Conservation (phyloP, 2,888 invertebrate genomes). For the Thecocarcelia acutangulata region DNA sequence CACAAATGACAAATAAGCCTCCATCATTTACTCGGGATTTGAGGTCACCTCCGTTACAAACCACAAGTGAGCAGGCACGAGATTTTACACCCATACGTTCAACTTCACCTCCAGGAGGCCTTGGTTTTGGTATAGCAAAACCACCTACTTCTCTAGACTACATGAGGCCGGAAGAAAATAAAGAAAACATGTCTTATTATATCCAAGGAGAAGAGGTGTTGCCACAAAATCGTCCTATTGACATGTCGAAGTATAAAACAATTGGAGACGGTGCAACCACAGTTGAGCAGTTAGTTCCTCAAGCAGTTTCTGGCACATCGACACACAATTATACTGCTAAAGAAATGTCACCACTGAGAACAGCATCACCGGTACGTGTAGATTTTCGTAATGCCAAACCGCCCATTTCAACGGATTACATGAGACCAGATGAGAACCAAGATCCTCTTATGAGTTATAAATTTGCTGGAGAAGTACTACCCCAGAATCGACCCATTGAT, state of each 20-base stretch:
- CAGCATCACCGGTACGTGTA: constrained; percentile 67
- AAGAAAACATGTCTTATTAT: constrained; percentile 69
- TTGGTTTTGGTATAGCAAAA: constrained; percentile 76
- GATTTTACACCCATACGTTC: constrained; percentile 71
- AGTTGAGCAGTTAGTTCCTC: constrained; percentile 35
- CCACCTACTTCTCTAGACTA: constrained; percentile 76
- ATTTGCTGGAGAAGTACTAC: constrained; percentile 70
- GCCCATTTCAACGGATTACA: constrained; percentile 76
- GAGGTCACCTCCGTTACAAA: constrained; percentile 43
- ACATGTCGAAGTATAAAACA: constrained; percentile 75
- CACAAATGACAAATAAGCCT: constrained; percentile 69
- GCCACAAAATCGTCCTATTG: constrained; percentile 79
- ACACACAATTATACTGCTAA: constrained; percentile 3
- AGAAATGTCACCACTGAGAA: constrained; percentile 68
- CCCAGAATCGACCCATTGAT: constrained; percentile 79
- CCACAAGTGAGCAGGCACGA: constrained; percentile 24
- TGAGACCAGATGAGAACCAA: constrained; percentile 76
- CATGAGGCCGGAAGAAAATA: constrained; percentile 77
- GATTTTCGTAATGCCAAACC: constrained; percentile 77
- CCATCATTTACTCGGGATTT: constrained; percentile 75
- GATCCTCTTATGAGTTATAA: constrained; percentile 63
- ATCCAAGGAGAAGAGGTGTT: constrained; percentile 64
- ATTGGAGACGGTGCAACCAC: constrained; percentile 68
- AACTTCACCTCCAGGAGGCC: constrained; percentile 70
- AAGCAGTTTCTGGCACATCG: not conserved